phyloP scores from a whole-genome alignment of 2,797 vertebrate species.

The Alca torda region DNA sequence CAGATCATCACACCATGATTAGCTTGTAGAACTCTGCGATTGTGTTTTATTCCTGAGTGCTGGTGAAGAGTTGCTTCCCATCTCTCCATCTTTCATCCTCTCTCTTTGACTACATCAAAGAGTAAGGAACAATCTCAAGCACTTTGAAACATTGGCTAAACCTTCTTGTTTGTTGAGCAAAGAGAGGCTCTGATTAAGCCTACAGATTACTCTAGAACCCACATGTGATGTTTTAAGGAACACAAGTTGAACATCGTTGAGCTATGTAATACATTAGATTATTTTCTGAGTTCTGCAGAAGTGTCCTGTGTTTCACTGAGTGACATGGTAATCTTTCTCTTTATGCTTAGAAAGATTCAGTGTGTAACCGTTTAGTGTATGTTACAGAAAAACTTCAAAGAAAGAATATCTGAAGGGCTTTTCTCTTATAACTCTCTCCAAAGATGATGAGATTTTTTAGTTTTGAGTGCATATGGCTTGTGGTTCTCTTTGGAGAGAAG shows the following conservation, averaged over 20 bases:
- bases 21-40: background rate
- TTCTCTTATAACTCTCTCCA: background rate
- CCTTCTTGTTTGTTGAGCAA: background rate
- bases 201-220: background rate
- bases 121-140: background rate
- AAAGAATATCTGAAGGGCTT: background rate
- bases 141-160: constrained; percentile 12
- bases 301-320: background rate
- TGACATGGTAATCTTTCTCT: background rate
- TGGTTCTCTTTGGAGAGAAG: background rate
- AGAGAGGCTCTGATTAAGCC: background rate
- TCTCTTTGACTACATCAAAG: background rate
- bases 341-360: background rate
- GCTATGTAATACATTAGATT: background rate
- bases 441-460: background rate
- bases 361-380: background rate
- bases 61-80: background rate
- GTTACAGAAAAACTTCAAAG: background rate
- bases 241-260: background rate
- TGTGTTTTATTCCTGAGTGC: background rate
- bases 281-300: background rate
- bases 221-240: background rate
- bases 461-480: background rate
- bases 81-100: background rate
- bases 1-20: background rate